Base-by-base conservation (phyloP, 2,797 vertebrate species). In the Mus caroli region DNA sequence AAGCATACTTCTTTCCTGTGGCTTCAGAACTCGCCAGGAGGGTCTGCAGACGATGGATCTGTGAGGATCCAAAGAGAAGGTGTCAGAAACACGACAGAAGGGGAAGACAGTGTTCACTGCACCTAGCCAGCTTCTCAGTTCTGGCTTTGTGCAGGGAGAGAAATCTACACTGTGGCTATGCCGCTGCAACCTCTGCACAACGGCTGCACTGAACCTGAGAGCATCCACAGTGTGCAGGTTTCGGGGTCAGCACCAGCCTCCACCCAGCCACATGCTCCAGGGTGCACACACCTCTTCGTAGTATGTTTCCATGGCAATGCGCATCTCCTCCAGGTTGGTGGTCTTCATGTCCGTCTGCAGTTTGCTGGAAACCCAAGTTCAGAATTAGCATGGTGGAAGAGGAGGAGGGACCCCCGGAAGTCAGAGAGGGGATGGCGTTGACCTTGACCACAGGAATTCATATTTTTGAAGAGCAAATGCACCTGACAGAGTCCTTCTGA, bases 311-410 rank as follows among this genome's bases (percentile, higher is more conserved):
- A 99, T 98, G n/a, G 99, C 98, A 71, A 99, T 98, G 97, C 98
- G 99, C 98, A 99, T 99, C 98, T 99, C 99, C 95, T 99, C 99
- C 97, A 99, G 87, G 98, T 98, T 98, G 28, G 98, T 99, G 54
- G 98, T 99, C 98, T 99, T 99, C 94, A 99, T 54, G 6, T 99
- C 99, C 77, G 99, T 98, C 97, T 99, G 99, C 43, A 99, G 98
- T 97, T 99, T 99, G 97, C 99, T 99, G 95, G 75, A 96, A 96
- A 97, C 1, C 85, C 94, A 98, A 93, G 82, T 67, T 83, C 12
- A 75, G 10, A 92, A 92, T 82, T 8, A 92, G 40, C 26, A 1
- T 0, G 4, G 24, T 79, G 46, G 92, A 14, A n/a, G 54, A 64
- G 22, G 60, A 64, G 10, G 58, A 0, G 4, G 2, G 20, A 9